These are phyloP conservation scores for Lasaia peninsularis DNA, from an alignment of 1,140 invertebrate species.

Conservation along the genomic window DNA sequence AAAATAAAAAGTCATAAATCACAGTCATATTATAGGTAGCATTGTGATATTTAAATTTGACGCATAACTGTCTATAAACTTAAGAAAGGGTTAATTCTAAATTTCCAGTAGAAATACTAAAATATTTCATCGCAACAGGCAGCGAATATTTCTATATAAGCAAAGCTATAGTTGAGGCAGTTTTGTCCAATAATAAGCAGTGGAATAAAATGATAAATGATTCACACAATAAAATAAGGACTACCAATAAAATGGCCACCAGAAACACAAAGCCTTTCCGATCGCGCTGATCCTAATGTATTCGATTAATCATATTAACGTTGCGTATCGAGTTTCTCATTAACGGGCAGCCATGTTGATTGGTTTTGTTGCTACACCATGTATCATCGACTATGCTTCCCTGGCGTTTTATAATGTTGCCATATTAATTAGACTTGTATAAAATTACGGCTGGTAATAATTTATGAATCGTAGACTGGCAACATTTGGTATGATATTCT, in stretches of 20 bases:
- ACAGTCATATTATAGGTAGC: too few relatives aligned
- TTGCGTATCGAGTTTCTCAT: slow-evolving; percentile 8
- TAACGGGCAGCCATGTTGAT: slow-evolving; percentile 1
- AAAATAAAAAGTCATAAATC: too few relatives aligned
- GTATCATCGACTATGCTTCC: not conserved
- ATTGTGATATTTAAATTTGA: too few relatives aligned
- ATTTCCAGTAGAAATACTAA: too few relatives aligned
- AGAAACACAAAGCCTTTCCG: not conserved
- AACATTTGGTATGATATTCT: too few relatives aligned
- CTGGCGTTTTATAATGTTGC: not conserved
- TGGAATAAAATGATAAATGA: too few relatives aligned
- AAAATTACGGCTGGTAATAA: not conserved
- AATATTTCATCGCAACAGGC: too few relatives aligned
- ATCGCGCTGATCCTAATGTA: slow-evolving; percentile 7
- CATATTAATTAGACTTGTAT: not conserved
- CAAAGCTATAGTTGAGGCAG: too few relatives aligned
- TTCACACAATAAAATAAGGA: not conserved
- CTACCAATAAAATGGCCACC: not conserved
- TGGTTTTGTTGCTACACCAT: slow-evolving; percentile 1
- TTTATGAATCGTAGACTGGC: not conserved
- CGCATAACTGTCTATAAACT: too few relatives aligned
- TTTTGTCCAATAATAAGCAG: too few relatives aligned
- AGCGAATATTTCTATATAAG: too few relatives aligned
- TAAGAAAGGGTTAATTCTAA: too few relatives aligned
- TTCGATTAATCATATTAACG: slow-evolving; percentile 11